phyloP scores from a whole-genome alignment of 2,113 vertebrate species.

The Podarcis raffonei region DNA sequence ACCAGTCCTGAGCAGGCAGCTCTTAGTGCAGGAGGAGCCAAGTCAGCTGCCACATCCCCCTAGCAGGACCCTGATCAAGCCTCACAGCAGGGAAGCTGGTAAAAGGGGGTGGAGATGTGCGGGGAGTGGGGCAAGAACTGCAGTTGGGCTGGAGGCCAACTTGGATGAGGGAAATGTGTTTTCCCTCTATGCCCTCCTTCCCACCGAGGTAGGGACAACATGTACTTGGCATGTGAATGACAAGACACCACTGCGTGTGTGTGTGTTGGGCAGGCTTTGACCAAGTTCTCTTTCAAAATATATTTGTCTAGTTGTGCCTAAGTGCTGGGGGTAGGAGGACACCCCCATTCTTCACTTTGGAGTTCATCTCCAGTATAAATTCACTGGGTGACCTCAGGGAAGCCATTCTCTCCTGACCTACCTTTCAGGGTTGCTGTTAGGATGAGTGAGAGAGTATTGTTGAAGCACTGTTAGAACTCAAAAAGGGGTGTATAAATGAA shows the following conservation, averaged over 20 bases:
- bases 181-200: not conserved
- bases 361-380: not conserved
- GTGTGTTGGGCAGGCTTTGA: not conserved
- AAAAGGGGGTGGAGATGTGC: not conserved
- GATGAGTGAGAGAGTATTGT: no score
- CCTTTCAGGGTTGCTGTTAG: not conserved
- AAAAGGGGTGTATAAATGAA: not conserved
- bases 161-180: not conserved
- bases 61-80: not conserved
- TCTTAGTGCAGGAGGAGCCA: no score
- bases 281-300: not conserved
- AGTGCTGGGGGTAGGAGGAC: not conserved
- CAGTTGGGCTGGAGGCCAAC: not conserved
- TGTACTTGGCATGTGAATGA: not conserved
- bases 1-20: no score
- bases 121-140: not conserved
- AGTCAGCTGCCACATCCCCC: no score
- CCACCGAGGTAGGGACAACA: no score
- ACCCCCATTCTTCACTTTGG: not conserved
- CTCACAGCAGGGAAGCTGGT: not conserved
- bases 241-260: not conserved
- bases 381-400: no score
- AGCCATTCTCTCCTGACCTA: not conserved
- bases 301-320: not conserved
- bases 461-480: not conserved